A percentile compares a stretch with the other conserved stretches of the same genome.
These are phyloP conservation scores for Zoanthus sociatus DNA, from an alignment of 92 coral and sea anemone genomes.

Conservation along the genomic window DNA sequence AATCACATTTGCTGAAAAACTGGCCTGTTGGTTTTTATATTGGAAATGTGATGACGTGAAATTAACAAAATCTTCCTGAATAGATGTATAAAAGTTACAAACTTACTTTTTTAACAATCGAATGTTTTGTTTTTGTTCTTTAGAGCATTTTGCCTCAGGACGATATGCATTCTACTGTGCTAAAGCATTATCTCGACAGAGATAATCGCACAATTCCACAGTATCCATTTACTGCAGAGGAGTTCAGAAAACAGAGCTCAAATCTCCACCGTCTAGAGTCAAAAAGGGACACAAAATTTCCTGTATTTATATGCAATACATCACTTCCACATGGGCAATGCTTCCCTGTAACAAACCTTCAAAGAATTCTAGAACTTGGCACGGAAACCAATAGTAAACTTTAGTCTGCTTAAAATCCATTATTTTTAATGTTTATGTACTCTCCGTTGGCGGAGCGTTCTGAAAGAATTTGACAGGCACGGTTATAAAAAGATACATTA, in stretches of 20 bases:
- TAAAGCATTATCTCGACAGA: constrained; percentile 17
- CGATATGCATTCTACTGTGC: constrained; percentile 32
- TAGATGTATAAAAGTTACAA: too few species aligned
- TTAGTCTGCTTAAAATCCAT: background rate
- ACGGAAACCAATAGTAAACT: constrained; percentile 27
- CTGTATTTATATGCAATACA: constrained; percentile 32
- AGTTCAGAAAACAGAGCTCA: constrained; percentile 44
- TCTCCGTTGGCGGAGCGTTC: too few species aligned
- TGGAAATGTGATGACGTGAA: too few species aligned
- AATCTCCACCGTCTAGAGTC: constrained; percentile 58
- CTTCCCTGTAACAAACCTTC: constrained; percentile 52
- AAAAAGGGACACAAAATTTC: background rate
- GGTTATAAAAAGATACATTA: too few species aligned
- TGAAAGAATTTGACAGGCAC: too few species aligned
- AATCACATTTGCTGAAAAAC: too few species aligned
- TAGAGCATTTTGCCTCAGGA: constrained; percentile 35
- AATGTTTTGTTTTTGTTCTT: background rate
- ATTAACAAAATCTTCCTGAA: too few species aligned
- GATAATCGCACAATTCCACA: constrained; percentile 50
- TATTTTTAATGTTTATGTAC: too few species aligned
- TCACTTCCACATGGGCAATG: constrained; percentile 55
- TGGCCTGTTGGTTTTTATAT: too few species aligned
- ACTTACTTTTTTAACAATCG: too few species aligned
- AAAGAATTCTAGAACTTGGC: constrained; percentile 62
- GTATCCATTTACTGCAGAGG: constrained; percentile 57